A percentile compares a stretch with the other conserved stretches of the same genome.
These are phyloP conservation scores for Mohoua ochrocephala DNA, from an alignment of 2,113 vertebrate genomes.

Conservation along the genomic window DNA sequence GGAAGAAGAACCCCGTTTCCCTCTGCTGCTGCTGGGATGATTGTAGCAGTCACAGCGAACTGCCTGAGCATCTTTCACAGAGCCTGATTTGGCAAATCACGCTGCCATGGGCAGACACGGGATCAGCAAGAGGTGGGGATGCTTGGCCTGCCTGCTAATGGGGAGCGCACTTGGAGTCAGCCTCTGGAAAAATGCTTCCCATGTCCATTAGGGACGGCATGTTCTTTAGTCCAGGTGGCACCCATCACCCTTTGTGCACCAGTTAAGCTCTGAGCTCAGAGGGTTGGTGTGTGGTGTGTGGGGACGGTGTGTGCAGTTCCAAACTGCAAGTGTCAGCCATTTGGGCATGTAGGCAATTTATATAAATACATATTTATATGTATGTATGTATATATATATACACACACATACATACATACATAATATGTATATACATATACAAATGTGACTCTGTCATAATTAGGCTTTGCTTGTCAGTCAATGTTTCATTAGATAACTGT, in stretches of 20 bases:
- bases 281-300: accelerated
- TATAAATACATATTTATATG: too few species aligned
- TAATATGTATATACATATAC: not conserved
- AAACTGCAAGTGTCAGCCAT: not conserved
- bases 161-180: not conserved
- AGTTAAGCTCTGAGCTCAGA: not conserved
- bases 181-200: not conserved
- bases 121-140: not conserved
- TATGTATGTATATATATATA: not conserved
- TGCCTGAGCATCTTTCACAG: not conserved
- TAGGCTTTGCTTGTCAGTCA: not conserved
- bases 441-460: not conserved
- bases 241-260: not conserved
- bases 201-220: not conserved
- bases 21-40: not conserved
- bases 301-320: not conserved
- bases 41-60: not conserved
- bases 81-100: not conserved
- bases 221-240: not conserved
- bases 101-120: accelerated
- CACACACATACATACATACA: too few species aligned
- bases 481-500: not conserved
- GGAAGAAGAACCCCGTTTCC: not conserved
- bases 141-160: not conserved
- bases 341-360: not conserved